Evolutionary conservation across 2,797 vertebrate species (phyloP), one percentile per base, ranked within the genome.

Genomic region (Melanogrammus aeglefinus): DNA sequence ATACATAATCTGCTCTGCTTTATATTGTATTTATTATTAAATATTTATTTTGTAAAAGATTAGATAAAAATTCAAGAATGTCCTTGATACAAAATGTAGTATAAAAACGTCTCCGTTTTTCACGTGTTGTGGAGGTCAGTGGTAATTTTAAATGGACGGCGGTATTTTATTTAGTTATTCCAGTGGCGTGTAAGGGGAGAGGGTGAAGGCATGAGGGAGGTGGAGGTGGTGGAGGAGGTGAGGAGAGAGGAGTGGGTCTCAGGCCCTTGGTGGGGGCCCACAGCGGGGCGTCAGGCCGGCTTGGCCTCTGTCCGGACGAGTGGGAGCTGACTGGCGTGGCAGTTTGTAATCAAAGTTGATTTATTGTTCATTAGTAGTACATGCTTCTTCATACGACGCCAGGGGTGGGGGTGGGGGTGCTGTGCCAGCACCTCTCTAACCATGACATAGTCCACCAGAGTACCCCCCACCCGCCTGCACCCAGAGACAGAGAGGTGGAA

Each of bases 261-360:
- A 41, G 39, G 39, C 39, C 2, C 31, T 31, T 2, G 2, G 31
- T 31, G 1, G 31, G 90, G 91, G 88, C 90, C 82, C 90, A 90
- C 93, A 92, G 94, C 95, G 95, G 95, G 91, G 91, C 83, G n/a
- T 38, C 90, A 76, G 4, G 39, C 4, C 6, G 12, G 39, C 39
- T 41, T 41, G 6, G 39, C 93, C 93, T 92, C 84, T 77, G 91
- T 93, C 92, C 91, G 93, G 91, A 91, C 90, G 95, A 93, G 95
- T 95, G 96, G 94, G 92, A 94, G 95, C 93, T 95, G 95, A 96
- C 95, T 95, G 95, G 95, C 89, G 91, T 97, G 97, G 97, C 97
- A 97, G 96, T 98, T 97, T 97, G 96, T 98, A 98, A 98, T 99
- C 97, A 97, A 96, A 98, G 95, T 97, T 97, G 97, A 99, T 99